Conservation (phyloP, 1,140 invertebrate species). For the Carposina sasakii region DNA sequence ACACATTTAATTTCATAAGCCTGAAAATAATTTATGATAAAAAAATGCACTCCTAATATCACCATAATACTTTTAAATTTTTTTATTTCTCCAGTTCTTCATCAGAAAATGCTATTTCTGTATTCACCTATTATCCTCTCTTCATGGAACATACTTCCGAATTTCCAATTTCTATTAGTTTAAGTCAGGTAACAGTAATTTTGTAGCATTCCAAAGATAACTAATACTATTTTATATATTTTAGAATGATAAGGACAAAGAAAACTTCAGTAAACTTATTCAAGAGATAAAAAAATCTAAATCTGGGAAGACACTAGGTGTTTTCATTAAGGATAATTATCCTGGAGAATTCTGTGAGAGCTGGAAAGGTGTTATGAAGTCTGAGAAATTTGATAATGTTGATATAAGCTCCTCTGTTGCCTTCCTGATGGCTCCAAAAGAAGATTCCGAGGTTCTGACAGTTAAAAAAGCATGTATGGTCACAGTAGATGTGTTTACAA, state of each 20-base stretch:
- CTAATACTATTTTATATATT: too few relatives aligned
- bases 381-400: conserved; percentile 87
- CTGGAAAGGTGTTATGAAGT: conserved; percentile 87
- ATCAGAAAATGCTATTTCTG: too few relatives aligned
- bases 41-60: too few relatives aligned
- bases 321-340: conserved; percentile 96
- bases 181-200: too few relatives aligned
- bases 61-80: too few relatives aligned
- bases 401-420: conserved; percentile 92
- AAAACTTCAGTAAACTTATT: conserved; percentile 92
- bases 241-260: conserved; percentile 95
- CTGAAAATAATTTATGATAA: too few relatives aligned
- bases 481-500: conserved; percentile 95
- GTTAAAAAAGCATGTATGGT: conserved; percentile 95
- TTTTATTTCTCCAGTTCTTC: too few relatives aligned
- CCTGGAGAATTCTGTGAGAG: conserved; percentile 93
- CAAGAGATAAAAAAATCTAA: conserved; percentile 90
- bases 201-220: too few relatives aligned
- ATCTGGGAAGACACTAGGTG: conserved; percentile 92
- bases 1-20: too few relatives aligned
- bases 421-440: conserved; percentile 94
- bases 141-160: too few relatives aligned
- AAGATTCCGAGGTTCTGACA: conserved; percentile 93
- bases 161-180: too few relatives aligned
- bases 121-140: too few relatives aligned